Evolutionary conservation across 2,113 vertebrate genomes (phyloP), one percentile per base, ranked within the genome.

Genomic region (Macquaria australasica): DNA sequence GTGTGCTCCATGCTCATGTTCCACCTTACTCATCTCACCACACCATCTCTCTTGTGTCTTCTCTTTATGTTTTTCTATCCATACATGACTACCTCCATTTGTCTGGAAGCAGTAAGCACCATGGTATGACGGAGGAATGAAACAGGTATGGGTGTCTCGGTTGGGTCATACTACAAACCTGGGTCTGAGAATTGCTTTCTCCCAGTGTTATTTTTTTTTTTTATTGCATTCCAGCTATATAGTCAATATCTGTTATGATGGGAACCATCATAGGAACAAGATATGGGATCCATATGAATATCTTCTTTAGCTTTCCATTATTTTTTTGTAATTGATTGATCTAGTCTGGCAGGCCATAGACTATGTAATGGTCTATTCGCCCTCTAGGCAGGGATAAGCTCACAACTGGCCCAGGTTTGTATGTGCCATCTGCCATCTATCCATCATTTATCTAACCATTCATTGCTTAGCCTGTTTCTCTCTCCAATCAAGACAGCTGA

Each of bases 71-170:
- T 83, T 89, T 89, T 63, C 85, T 89, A 90, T 92, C 89, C 88
- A 76, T 90, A 79, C 86, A 76, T 82, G 77, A 92, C 90, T 81
- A 81, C 90, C 89, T 84, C 87, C 90, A 88, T 91, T 91, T 90
- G 88, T 91, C 86, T n/a, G 87, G 91, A 92, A 93, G 94, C 95
- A 95, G 95, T 94, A 94, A 94, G 85, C 93, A 93, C 92, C 93
- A 94, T 80, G 88, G 91, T 92, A 75, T 93, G 94, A 94, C 75
- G 69, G 80, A 91, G 75, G 88, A 94, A 77, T 83, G 78, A 81
- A 89, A 86, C 92, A 96, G 96, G 96, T 96, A 96, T 86, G 94
- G 73, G 45, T 85, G 56, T 76, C 69, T 82, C 53, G 55, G 71
- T 86, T 41, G 82, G 77, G 69, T 87, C 82, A 74, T 73, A 58